Evolutionary conservation across 2,113 vertebrate genomes (phyloP), one percentile per base, ranked within the genome.

Genomic region (Stigmatopora nigra): DNA sequence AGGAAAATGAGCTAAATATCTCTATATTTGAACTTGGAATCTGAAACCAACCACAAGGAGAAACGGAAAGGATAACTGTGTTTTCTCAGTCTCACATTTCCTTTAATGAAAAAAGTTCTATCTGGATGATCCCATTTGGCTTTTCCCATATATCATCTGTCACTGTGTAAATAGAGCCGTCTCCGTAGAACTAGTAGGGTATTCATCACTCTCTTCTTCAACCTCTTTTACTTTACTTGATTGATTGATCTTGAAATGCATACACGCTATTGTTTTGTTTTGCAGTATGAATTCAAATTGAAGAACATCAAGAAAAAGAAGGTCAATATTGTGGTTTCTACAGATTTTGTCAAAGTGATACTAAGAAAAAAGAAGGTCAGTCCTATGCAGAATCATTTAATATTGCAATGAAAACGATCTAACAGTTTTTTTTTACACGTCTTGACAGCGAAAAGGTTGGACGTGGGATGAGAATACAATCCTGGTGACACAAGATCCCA

Each of bases 291-390:
- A 65, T 99, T 97, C 82, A 99, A 99, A 84, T 91, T 95, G 85
- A 99, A 99, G 91, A 98, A 96, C 71, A 95, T 98, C 57, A 99
- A 99, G 91, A 99, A 99, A 82, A 99, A 96, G 89, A 99, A 99
- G 78, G 95, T 99, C 81, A 94, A 88, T 80, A 93, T 99, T 5
- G 89, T 97, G 0, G 92, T 99, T 4, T 96, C 96, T 0, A 93
- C 97, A 15, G 95, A 98, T 0, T 92, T 82, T 0, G 93, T 99
- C 87, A 93, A 93, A 81, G 94, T 99, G 60, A 86, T 95, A 71
- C 73, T 98, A 84, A 94, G 94, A 80, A 96, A 95, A 82, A 98
- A 95, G 86, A 96, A 95, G 95, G 95, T 95, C 75, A 78, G 90
- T 71, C 1, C 6, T 52, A 7, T 17, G 20, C 15, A 51, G 44